These are phyloP conservation scores for Anguilla rostrata DNA, from an alignment of 2,113 vertebrate species.

Conservation along the genomic window DNA sequence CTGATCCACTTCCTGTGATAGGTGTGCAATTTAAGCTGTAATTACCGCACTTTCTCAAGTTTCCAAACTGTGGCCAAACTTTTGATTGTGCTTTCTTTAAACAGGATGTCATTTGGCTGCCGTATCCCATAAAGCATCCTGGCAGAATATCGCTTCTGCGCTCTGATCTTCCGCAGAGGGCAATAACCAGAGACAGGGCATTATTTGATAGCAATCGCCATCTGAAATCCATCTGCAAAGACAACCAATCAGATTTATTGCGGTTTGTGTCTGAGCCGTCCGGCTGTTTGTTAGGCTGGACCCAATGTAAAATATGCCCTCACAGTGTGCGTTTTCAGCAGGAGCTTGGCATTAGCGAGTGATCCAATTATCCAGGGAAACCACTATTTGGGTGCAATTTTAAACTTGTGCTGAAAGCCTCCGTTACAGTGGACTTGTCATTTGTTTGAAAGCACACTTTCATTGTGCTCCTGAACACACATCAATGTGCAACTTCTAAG, in stretches of 20 bases:
- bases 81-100: slow-evolving; percentile 49
- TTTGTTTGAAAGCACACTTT: not conserved
- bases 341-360: not conserved
- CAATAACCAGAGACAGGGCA: slow-evolving; percentile 34
- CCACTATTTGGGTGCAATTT: not conserved
- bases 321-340: not conserved
- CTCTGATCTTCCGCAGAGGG: slow-evolving; percentile 34
- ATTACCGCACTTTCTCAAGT: slow-evolving; percentile 35
- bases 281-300: not conserved
- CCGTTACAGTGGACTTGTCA: not conserved
- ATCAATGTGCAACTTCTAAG: no score
- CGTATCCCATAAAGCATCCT: slow-evolving; percentile 40
- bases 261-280: not conserved
- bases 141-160: slow-evolving; percentile 26
- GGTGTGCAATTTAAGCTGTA: slow-evolving; percentile 44
- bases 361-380: not conserved
- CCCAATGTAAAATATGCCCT: not conserved
- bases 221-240: slow-evolving; percentile 10
- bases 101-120: slow-evolving; percentile 22
- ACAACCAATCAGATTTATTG: not conserved
- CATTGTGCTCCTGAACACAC: no score
- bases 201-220: slow-evolving; percentile 6
- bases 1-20: slow-evolving; percentile 42
- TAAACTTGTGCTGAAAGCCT: no score
- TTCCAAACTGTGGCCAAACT: slow-evolving; percentile 36